Percentiles rank a stretch among this genome's conserved stretches.
These are phyloP conservation scores for Ptychobarbus kaznakovi DNA, from an alignment of 2,797 vertebrate species.

Conservation along the genomic window DNA sequence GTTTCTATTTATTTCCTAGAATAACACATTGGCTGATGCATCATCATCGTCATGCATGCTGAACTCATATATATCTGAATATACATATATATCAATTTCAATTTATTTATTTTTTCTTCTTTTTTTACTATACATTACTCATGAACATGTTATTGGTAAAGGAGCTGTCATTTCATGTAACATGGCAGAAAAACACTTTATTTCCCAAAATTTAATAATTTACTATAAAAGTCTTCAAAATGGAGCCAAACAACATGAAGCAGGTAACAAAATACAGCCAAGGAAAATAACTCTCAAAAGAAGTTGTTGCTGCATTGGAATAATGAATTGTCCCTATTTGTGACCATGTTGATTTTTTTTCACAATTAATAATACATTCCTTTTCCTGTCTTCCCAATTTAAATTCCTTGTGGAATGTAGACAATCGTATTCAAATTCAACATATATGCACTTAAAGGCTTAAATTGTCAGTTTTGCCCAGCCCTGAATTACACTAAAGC, in stretches of 20 bases:
- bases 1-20: no score
- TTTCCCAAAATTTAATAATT: background rate
- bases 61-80: no score
- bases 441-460: background rate
- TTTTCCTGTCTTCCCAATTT: background rate
- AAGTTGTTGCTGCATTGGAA: background rate
- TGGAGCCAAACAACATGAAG: background rate
- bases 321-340: background rate
- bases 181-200: background rate
- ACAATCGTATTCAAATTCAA: background rate
- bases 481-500: slow-evolving; percentile 6
- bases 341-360: background rate
- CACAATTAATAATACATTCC: background rate
- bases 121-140: background rate
- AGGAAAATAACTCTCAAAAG: background rate
- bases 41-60: no score
- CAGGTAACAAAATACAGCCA: background rate
- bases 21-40: no score
- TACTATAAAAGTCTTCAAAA: background rate
- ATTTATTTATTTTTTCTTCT: no score
- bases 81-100: no score
- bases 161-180: background rate
- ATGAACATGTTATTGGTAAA: background rate
- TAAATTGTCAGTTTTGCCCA: background rate
- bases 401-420: background rate